Base-by-base conservation (phyloP, 1,140 invertebrate species). In the Leptinotarsa undecemlineata region DNA sequence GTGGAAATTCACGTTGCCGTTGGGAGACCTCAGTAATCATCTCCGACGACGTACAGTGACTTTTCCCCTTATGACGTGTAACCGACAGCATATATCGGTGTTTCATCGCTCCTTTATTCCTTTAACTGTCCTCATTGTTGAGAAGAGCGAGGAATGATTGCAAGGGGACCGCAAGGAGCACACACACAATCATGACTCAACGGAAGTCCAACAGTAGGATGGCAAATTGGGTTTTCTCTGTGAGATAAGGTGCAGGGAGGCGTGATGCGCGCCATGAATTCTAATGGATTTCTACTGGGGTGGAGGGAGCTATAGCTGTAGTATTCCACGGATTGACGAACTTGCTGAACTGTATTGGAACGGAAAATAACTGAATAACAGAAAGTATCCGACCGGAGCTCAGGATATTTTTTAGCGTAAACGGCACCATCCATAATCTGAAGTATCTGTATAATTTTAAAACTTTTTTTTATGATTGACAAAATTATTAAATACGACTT, bases 161-260 rank as follows among this genome's bases (percentile, higher is more conserved):
- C 51, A 57, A 57, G 51, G 51, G 51, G 51, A 57, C 51, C 51
- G 51, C 51, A 57, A 57, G 51, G 51, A 15, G n/a, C 51, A 57
- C n/a, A 57, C 51, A 57, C 51, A 57, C 51, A 57, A 57, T 57
- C 51, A 57, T 57, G 51, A 57, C 51, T 57, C 51, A 57, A 57
- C 51, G 51, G 51, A 57, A 57, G 51, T 57, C 51, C 51, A 17
- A 57, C 51, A 57, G 51, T 57, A 57, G 51, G 51, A 57, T 57
- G 51, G 51, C 51, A 57, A 57, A 57, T 57, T 57, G 51, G 51
- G 51, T 14, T 57, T 57, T 57, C 51, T 57, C 51, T 17, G 51
- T 57, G 51, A 57, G 51, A 57, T 57, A 57, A 57, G 51, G 51
- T 57, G 51, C 51, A 57, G 51, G 51, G 51, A 57, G 51, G 51